Base-by-base conservation (phyloP, 2,113 vertebrate species). In the Rafetus swinhoei region DNA sequence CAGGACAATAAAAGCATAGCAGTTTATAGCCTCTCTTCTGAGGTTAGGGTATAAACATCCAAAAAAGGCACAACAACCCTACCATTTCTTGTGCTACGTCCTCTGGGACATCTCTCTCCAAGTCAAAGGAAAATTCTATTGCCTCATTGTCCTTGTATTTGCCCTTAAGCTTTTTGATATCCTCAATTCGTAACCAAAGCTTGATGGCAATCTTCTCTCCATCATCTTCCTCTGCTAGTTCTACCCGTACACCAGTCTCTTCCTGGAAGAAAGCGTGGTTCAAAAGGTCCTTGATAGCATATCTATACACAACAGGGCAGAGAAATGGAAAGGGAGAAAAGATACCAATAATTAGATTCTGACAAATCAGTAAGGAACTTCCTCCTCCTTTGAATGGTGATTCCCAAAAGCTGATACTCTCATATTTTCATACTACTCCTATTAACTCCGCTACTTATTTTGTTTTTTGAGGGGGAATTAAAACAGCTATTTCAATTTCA, bases 41-140 rank as follows among this genome's bases (percentile, higher is more conserved):
- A 45, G 45, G 45, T 7, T 6, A 45, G 45, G 45, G 45, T 56
- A 85, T 24, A 77, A 77, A 27, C 27, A 25, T 18, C 56, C 10
- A 55, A 21, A 62, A 15, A 79, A 15, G 69, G 3, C 55, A 89
- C 32, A 54, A 15, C n/a, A 84, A 39, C 86, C 97, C 97, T 97
- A 99, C 99, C 99, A 99, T 99, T 98, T 99, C 99, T 96, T 99
- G 99, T 86, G 99, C 99, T 96, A 99, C 99, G 96, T 99, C 99
- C 98, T 99, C 99, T 80, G 99, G 99, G 39, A 99, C 98, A 85
- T 99, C 99, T 96, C 99, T 99, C 92, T 98, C 99, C 97, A 99
- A 98, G 96, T 99, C 99, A 96, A 99, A 99, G 79, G 99, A 99
- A 97, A 99, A 99, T 95, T 99, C 99, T 89, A 99, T 99, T 94